phyloP scores from a whole-genome alignment of 2,888 invertebrate genomes.

The Lysandra bellargus region DNA sequence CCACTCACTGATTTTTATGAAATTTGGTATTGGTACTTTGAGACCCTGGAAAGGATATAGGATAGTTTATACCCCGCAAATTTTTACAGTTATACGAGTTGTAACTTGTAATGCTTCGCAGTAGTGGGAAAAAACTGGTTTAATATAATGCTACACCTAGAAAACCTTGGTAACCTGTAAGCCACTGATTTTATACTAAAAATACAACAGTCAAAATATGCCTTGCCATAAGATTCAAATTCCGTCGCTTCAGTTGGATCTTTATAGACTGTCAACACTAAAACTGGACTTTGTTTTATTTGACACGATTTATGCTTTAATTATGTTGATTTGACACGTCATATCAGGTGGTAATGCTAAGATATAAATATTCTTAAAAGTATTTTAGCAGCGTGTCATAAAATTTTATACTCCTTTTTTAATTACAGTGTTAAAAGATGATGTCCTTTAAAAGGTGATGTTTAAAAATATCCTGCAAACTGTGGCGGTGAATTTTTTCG shows the following conservation, averaged over 20 bases:
- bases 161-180: too few relatives aligned
- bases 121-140: too few relatives aligned
- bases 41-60: too few relatives aligned
- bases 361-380: conserved; percentile 13
- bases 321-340: conserved; percentile 21
- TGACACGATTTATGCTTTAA: conserved; percentile 20
- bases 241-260: background rate
- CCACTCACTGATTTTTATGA: background rate
- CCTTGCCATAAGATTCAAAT: background rate
- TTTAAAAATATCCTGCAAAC: background rate
- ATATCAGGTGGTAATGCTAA: conserved; percentile 6
- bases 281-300: conserved; percentile 11
- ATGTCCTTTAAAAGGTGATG: conserved; percentile 13
- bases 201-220: background rate
- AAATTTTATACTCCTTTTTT: conserved; percentile 20
- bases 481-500: background rate
- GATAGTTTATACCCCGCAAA: too few relatives aligned
- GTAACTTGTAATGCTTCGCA: too few relatives aligned
- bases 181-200: too few relatives aligned
- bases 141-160: too few relatives aligned
- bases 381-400: conserved; percentile 23
- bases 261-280: conserved; percentile 10
- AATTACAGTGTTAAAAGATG: conserved; percentile 22
- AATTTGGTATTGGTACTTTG: background rate
- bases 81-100: too few relatives aligned